Percentiles rank a stretch among this genome's conserved stretches.
Evolutionary conservation across 92 coral and sea anemone genomes (phyloP).

Genomic region (Epizoanthus fatuus): DNA sequence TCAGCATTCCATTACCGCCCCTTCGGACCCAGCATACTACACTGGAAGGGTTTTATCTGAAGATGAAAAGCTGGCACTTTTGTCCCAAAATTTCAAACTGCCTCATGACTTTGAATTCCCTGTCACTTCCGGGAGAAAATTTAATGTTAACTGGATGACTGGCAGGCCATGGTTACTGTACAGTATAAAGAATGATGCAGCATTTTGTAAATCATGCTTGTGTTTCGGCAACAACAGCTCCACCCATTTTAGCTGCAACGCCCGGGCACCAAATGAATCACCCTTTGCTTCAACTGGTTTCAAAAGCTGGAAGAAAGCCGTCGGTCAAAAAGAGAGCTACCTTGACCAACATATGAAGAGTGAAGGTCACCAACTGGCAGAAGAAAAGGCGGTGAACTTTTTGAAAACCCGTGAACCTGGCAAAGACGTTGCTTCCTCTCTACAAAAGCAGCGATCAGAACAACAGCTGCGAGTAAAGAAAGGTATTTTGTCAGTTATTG

Average conservation of each 20-base stretch:
- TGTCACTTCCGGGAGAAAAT: constrained; percentile 44
- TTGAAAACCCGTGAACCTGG: constrained; percentile 31
- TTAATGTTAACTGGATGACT: constrained; percentile 44
- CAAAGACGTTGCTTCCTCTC: constrained; percentile 30
- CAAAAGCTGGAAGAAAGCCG: constrained; percentile 46
- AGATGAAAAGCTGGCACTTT: constrained; percentile 35
- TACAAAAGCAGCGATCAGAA: constrained; percentile 36
- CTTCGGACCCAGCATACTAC: constrained; percentile 34
- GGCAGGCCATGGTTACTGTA: constrained; percentile 25
- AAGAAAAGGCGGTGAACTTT: constrained; percentile 26
- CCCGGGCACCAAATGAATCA: constrained; percentile 40
- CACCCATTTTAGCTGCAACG: constrained; percentile 12
- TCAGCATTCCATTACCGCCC: constrained; percentile 15
- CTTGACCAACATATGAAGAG: constrained; percentile 50
- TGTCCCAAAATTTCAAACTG: constrained; percentile 6
- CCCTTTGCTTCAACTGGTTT: constrained; percentile 47
- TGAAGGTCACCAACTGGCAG: constrained; percentile 43
- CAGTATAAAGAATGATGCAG: constrained; percentile 8
- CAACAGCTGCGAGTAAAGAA: constrained; percentile 42
- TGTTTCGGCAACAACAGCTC: constrained; percentile 19
- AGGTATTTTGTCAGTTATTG: constrained; percentile 40
- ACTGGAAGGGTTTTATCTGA: constrained; percentile 37
- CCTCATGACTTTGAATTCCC: constrained; percentile 17
- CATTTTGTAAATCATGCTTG: constrained; percentile 27
- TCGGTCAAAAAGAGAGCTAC: constrained; percentile 51